Base-by-base conservation (phyloP, 2,113 vertebrate genomes). In the Rhipidura dahli region DNA sequence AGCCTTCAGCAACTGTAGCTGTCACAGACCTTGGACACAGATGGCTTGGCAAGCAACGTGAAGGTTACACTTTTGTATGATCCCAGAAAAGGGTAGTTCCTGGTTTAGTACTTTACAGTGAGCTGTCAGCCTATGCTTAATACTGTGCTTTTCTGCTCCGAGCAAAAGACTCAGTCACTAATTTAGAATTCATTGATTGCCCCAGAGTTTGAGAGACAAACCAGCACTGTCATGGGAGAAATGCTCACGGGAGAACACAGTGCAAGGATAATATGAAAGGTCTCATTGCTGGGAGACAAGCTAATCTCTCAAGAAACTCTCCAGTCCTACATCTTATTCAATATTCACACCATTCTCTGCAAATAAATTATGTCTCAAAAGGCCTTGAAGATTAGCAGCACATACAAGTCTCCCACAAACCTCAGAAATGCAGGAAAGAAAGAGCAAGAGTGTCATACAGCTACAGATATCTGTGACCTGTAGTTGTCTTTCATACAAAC, bases 141-240 rank as follows among this genome's bases (percentile, higher is more conserved):
- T 24, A 23, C 1, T 70, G 10, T 72, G 59, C 15, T 51, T 79
- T 89, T 64, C 37, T 61, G 70, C 61, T 92, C 37, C 1, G 1
- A 72, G 90, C 44, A 57, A 73, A 76, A 78, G 65, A 9, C 40
- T 76, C 0, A 0, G 28, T 61, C 83, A 21, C 50, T 90, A 77
- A 77, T 83, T 61, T 69, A 85, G 33, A 37, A 45, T 86, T 93
- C n/a, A n/a, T 6, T 4, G 13, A 64, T 83, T 84, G 70, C 66
- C 28, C 19, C 54, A 42, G 71, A 69, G 64, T 69, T 54, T 92
- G 59, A 90, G 53, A 78, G 33, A 56, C 83, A 86, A 80, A 94
- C 83, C 23, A 44, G 73, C 30, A 35, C 39, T 5, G 1, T 73
- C 64, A n/a, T 9, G 56, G 69, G 69, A 93, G 60, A 91, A 94